A percentile compares a stretch with the other conserved stretches of the same genome.
Conservation (phyloP, 2,113 vertebrate genomes). For the Paradoxurus hermaphroditus region DNA sequence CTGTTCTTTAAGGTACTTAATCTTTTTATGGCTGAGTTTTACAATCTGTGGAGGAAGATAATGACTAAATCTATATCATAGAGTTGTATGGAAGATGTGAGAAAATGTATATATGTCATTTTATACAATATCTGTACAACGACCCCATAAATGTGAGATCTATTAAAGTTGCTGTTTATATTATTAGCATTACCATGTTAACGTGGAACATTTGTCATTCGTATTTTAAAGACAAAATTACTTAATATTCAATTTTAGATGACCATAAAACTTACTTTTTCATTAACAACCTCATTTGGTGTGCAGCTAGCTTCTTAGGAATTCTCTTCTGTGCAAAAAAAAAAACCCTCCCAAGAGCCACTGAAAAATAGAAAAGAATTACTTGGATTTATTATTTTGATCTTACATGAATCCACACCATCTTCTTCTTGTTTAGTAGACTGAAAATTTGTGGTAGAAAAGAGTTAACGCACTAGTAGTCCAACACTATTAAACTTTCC, state of each 20-base stretch:
- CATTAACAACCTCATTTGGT: background rate
- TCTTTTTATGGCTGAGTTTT: background rate
- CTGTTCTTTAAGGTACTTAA: background rate
- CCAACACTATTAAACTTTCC: conserved; percentile 37
- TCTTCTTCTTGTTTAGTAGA: conserved; percentile 50
- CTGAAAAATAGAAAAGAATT: background rate
- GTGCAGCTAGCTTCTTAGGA: background rate
- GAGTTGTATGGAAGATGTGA: background rate
- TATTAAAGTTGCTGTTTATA: background rate
- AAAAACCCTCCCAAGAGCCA: background rate
- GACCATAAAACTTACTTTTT: background rate
- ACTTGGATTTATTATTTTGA: conserved; percentile 48
- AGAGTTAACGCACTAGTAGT: conserved; percentile 8
- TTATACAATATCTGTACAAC: background rate
- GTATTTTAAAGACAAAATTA: conserved; percentile 7
- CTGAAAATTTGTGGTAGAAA: conserved; percentile 18
- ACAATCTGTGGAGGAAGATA: background rate
- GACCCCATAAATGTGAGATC: background rate
- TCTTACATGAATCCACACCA: background rate
- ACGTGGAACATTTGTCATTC: background rate
- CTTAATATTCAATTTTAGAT: background rate
- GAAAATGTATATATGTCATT: background rate
- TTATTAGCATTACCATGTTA: background rate
- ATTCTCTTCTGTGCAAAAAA: background rate
- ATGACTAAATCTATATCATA: background rate